Conservation (phyloP, 2,113 vertebrate genomes). For the Thalassarche chlororhynchos region DNA sequence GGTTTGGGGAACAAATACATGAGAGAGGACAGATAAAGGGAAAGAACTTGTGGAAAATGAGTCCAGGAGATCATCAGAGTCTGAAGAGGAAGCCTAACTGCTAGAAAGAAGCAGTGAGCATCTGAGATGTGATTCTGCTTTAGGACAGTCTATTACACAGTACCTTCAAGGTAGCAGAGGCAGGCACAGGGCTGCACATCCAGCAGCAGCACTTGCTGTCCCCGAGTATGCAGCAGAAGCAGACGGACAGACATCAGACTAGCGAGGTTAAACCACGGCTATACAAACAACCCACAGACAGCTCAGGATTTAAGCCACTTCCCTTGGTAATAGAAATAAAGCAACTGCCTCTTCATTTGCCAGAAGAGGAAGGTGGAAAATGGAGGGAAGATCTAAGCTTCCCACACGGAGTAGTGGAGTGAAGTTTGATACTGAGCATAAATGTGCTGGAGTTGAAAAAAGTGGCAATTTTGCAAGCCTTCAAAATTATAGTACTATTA, state of each 20-base stretch:
- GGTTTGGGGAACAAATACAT: not conserved
- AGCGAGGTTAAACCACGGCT: not conserved
- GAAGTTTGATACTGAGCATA: not conserved
- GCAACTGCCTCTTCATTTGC: not conserved
- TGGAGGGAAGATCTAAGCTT: not conserved
- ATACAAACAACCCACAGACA: not conserved
- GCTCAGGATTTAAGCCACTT: not conserved
- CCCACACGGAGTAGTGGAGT: not conserved
- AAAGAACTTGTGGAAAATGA: not conserved
- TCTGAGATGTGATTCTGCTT: not conserved
- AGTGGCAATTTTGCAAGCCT: not conserved
- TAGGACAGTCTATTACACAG: not conserved
- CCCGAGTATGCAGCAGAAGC: fast-evolving
- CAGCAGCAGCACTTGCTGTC: not conserved
- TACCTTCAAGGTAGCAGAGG: not conserved
- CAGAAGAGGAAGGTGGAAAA: not conserved
- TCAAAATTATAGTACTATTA: not conserved
- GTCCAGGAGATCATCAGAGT: not conserved
- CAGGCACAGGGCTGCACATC: not conserved
- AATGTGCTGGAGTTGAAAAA: not conserved
- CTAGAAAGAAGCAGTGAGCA: not conserved
- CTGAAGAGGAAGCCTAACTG: not conserved
- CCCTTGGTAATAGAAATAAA: not conserved
- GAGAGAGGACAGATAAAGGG: not conserved
- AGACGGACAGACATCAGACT: not conserved